phyloP scores from a whole-genome alignment of 1,140 invertebrate genomes.

The Trichoplusia ni region DNA sequence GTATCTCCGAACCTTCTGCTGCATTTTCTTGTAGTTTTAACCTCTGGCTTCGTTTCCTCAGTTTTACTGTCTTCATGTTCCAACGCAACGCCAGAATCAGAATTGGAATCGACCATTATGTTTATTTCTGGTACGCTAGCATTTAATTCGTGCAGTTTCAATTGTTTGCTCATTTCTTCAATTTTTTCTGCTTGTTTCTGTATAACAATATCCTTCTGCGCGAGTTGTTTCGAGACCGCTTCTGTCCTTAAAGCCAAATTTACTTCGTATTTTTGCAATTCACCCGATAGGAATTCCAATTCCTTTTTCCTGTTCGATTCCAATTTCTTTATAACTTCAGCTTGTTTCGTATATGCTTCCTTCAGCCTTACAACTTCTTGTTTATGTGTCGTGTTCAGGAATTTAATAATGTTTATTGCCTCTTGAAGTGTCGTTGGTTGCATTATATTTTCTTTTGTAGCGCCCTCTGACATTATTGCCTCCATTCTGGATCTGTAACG shows the following conservation, averaged over 20 bases:
- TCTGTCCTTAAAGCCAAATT: slow-evolving; percentile 68
- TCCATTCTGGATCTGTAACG: slow-evolving; percentile 59
- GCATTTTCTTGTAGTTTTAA: slow-evolving; percentile 66
- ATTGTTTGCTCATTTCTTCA: slow-evolving; percentile 63
- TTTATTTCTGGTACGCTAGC: slow-evolving; percentile 59
- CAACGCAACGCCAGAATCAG: slow-evolving; percentile 72
- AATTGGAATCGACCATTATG: slow-evolving; percentile 69
- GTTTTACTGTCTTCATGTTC: slow-evolving; percentile 66
- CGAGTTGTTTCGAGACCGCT: slow-evolving; percentile 63
- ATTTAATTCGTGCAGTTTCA: slow-evolving; percentile 46
- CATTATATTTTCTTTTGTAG: slow-evolving; percentile 56
- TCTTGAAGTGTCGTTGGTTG: slow-evolving; percentile 71
- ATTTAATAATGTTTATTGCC: slow-evolving; percentile 73
- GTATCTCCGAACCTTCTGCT: slow-evolving; percentile 70
- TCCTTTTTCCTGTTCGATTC: slow-evolving; percentile 72
- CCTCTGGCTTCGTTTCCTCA: slow-evolving; percentile 56
- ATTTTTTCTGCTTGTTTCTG: slow-evolving; percentile 63
- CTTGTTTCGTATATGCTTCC: slow-evolving; percentile 62
- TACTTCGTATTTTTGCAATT: slow-evolving; percentile 73
- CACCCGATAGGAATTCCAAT: slow-evolving; percentile 68
- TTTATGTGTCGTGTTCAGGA: slow-evolving; percentile 70
- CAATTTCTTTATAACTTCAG: slow-evolving; percentile 66
- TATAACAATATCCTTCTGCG: slow-evolving; percentile 70
- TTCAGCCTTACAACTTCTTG: slow-evolving; percentile 67
- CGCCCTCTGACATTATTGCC: slow-evolving; percentile 46